Percentiles rank a stretch among this genome's conserved stretches.
Evolutionary conservation across 2,888 invertebrate species (phyloP).

Genomic region (Pristionchus mayeri): DNA sequence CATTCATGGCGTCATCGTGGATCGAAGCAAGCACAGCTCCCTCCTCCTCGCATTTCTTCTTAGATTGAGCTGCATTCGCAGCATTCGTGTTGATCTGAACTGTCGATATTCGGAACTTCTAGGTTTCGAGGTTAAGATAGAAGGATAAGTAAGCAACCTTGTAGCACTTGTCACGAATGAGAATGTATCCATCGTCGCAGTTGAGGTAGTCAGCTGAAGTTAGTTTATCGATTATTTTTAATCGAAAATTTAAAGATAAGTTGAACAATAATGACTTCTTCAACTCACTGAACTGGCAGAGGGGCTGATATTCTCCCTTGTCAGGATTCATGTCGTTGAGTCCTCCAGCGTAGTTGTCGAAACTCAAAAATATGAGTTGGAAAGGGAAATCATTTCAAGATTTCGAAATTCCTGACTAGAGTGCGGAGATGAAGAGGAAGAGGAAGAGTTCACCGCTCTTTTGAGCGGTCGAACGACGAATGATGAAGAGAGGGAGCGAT

Average conservation of each 20-base stretch:
- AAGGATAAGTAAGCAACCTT: conserved; percentile 25
- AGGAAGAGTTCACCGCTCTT: too few relatives aligned
- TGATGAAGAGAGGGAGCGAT: too few relatives aligned
- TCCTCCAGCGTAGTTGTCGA: conserved; percentile 28
- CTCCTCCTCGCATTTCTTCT: background rate
- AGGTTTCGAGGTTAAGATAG: too few relatives aligned
- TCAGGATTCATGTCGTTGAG: conserved; percentile 54
- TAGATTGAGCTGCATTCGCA: background rate
- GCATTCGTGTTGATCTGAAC: background rate
- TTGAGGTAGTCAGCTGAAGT: conserved; percentile 47
- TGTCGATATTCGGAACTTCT: background rate
- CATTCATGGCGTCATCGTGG: conserved; percentile 54
- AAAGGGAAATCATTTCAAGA: too few relatives aligned
- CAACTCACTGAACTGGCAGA: conserved; percentile 54
- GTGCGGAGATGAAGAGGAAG: too few relatives aligned
- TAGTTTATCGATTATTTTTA: too few relatives aligned
- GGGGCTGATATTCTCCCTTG: conserved; percentile 44
- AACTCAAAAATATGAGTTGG: background rate
- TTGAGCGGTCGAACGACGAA: too few relatives aligned
- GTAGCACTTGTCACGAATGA: conserved; percentile 51
- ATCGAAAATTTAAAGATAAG: too few relatives aligned
- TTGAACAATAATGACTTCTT: too few relatives aligned
- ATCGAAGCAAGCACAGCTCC: conserved; percentile 53
- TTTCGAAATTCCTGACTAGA: too few relatives aligned
- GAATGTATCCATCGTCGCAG: conserved; percentile 50